Evolutionary conservation across 2,888 invertebrate genomes (phyloP).

Genomic region (Mylabris sibirica): DNA sequence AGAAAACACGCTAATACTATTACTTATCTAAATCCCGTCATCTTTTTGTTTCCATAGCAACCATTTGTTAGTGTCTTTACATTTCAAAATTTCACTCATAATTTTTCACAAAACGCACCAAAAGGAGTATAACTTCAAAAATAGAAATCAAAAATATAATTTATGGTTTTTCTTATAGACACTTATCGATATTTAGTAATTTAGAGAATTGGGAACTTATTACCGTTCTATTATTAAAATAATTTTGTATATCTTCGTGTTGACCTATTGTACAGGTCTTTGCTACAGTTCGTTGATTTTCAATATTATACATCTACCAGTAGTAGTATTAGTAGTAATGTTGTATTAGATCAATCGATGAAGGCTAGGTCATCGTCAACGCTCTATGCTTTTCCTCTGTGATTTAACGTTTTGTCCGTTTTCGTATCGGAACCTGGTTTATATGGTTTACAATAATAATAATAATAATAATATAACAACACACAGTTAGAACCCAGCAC

Average conservation of each 20-base stretch:
- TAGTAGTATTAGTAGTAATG: too few relatives aligned
- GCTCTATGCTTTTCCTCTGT: conserved; percentile 28
- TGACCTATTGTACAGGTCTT: background rate
- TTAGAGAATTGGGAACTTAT: background rate
- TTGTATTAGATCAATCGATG: conserved; percentile 18
- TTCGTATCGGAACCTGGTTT: conserved; percentile 35
- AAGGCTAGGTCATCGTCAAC: conserved; percentile 30
- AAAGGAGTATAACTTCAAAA: too few relatives aligned
- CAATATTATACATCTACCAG: background rate
- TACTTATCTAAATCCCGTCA: too few relatives aligned
- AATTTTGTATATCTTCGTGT: background rate
- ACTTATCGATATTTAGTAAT: background rate
- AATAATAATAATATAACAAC: conserved; percentile 13
- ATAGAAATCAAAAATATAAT: background rate
- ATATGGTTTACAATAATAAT: conserved; percentile 30
- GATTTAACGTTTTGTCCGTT: conserved; percentile 35
- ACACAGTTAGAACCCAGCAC: conserved; percentile 46
- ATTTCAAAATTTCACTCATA: too few relatives aligned
- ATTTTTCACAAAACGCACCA: too few relatives aligned
- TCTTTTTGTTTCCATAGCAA: too few relatives aligned
- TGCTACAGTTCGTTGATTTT: conserved; percentile 1
- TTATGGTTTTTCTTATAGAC: background rate
- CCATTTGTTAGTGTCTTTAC: too few relatives aligned
- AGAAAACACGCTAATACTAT: too few relatives aligned
- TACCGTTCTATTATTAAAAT: background rate